Base-by-base conservation (phyloP, 1,140 invertebrate species). In the Tetramorium parvispinum region DNA sequence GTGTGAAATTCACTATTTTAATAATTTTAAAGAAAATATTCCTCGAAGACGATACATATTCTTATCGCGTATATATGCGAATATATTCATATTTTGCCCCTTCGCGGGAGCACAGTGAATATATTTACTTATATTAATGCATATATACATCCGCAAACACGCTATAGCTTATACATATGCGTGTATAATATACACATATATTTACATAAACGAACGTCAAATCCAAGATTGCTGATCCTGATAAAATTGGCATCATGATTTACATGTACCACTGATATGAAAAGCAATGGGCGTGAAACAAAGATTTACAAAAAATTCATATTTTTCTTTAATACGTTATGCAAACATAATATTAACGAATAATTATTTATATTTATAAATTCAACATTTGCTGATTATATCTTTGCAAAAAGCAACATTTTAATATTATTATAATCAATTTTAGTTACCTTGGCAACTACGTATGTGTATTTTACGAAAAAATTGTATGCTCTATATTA, bases 51-150 rank as follows among this genome's bases (percentile, higher is more conserved):
- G 37, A 71, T 73, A 57, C 24, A n/a, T 79, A 21, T 51, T 66
- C 59, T 79, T 79, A 66, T 82, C 49, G 21, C 40, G n/a, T n/a
- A 16, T 24, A 13, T 43, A 51, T 46, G 49, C 63, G 21, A 71
- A 43, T 82, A 18, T 43, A 71, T 21, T 4, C 27, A 32, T 78
- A 32, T 66, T 37, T 78, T 49, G 3, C 13, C 11, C n/a, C 43
- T 51, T 66, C 11, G 43, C 6, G 18, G 10, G 2, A 63, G 11
- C 18, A 32, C 32, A 21, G 21, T 61, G 24, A 49, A 76, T 85
- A 61, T 27, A 63, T 76, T 59, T 85, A 78, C 43, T 73, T 49
- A 18, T 40, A 77, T 65, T 37, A 63, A 37, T 51, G 51, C 61
- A 65, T 66, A 18, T 65, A 78, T 65, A 65, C 43, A 77, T 78